Base-by-base conservation (phyloP, 2,888 invertebrate genomes). In the Tipula vernalis region DNA sequence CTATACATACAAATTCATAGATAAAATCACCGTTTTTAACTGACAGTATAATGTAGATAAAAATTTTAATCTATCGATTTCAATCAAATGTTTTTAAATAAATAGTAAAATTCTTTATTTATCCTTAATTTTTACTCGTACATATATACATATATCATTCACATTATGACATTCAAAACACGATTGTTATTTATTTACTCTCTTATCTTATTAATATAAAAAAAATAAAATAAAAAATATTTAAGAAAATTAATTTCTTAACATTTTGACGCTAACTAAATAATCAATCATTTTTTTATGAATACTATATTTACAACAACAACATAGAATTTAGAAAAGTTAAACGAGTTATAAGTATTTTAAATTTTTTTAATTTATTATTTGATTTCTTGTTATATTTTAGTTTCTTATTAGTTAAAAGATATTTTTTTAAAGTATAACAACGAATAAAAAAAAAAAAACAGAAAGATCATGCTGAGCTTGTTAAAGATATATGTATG, bases 211-310 rank as follows among this genome's bases (percentile, higher is more conserved):
- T 71, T 71, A 71, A 28, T 15, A 10, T 12, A 44, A 10, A 44
- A 12, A 44, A 44, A 42, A 5, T n/a, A 71, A 71, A 71, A 71
- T 28, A 47, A 71, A 71, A 71, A 28, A 28, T 71, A 71, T 71
- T 71, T 71, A 71, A 71, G 71, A 71, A 71, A 71, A 71, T 71
- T 71, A 71, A 71, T 71, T 71, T 71, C 71, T 71, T 71, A 71
- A 71, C 71, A 71, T 71, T 57, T 71, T 71, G 71, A 71, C 71
- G 71, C 71, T 71, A 71, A 71, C 71, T 71, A 71, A 71, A 71
- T 71, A 71, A 71, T 71, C 71, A 71, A 71, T 71, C 71, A 71
- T 71, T 71, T 71, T 71, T 71, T 71, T 71, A 71, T 28, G 71
- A 71, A 71, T 71, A 71, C 71, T 39, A 39, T 2, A 39, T 6